A percentile compares a stretch with the other conserved stretches of the same genome.
Evolutionary conservation across 2,888 invertebrate genomes (phyloP).

Genomic region (Thalpophila matura): DNA sequence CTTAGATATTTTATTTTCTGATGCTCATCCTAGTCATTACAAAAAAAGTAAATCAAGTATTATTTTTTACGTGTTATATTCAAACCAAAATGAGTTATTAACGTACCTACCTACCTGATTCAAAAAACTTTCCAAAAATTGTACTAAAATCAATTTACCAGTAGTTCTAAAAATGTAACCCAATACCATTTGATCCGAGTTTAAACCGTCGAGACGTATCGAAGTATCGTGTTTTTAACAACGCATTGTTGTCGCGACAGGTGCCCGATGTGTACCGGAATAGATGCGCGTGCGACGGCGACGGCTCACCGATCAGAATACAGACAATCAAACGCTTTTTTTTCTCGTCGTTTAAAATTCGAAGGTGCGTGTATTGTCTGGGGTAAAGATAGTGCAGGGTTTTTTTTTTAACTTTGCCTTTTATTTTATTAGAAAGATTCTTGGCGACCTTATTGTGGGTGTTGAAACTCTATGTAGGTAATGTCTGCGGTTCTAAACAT

Average conservation of each 20-base stretch:
- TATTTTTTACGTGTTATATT: neutral
- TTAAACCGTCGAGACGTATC: constrained; percentile 37
- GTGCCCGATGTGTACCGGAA: constrained; percentile 60
- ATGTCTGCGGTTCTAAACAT: too few species aligned
- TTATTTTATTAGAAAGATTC: neutral
- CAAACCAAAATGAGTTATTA: too few species aligned
- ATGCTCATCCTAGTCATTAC: constrained; percentile 14
- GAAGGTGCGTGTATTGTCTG: constrained; percentile 15
- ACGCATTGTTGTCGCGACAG: constrained; percentile 62
- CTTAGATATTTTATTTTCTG: neutral
- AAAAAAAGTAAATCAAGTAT: too few species aligned
- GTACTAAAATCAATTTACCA: neutral
- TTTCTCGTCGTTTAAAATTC: constrained; percentile 36
- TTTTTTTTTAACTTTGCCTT: constrained; percentile 5
- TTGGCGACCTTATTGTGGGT: neutral
- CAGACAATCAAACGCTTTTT: constrained; percentile 51
- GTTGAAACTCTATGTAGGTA: too few species aligned
- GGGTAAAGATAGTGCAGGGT: constrained; percentile 16
- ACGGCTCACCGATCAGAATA: constrained; percentile 36
- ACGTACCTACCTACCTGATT: too few species aligned
- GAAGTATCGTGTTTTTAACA: constrained; percentile 56
- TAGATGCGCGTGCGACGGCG: constrained; percentile 53
- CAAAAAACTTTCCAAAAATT: too few species aligned
- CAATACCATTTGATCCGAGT: constrained; percentile 20
- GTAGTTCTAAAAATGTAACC: constrained; percentile 29